Evolutionary conservation across 2,888 invertebrate genomes (phyloP), one percentile per base, ranked within the genome.

Genomic region (Plebejus anna): DNA sequence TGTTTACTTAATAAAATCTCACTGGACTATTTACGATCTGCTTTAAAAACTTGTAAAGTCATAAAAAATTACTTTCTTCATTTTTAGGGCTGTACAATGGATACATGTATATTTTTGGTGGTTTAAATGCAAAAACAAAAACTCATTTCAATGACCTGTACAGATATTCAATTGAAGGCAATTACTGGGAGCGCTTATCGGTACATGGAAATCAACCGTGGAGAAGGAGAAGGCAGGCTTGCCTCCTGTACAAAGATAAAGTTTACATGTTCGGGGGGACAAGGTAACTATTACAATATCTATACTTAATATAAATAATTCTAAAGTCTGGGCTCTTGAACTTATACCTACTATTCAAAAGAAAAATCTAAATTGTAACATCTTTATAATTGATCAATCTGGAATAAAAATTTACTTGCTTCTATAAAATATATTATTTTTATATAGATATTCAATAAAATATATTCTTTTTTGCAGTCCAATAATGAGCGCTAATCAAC

Each of bases 261-360:
- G 95, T 98, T 82, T 98, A 96, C 88, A 91, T 98, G 77, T 98
- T 98, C 93, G 98, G 98, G 73, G 98, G 98, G 66, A 98, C 98
- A 77, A 98, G 97, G 97, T 97, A 89, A 84, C 9, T 76, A n/a
- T n/a, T 70, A 70, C 16, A 38, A 32, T 32, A 32, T 70, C 2
- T 32, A 16, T n/a, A 57, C 2, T n/a, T n/a, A 57, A 57, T n/a
- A 57, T 59, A 59, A 59, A 28, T 59, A 59, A 22, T 59, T 5
- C 42, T 7, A 42, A 42, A 42, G 42, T 42, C 42, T 42, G 42
- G 9, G 42, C 2, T 32, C 32, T 32, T 42, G 7, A 42, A 42
- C 7, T 42, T 9, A 42, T 42, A 42, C 22, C 22, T 22, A 22
- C 1, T 9, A 42, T 42, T 47, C 47, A 47, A 47, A 47, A 47